Base-by-base conservation (phyloP, 2,797 vertebrate genomes). In the Nyctibius grandis region DNA sequence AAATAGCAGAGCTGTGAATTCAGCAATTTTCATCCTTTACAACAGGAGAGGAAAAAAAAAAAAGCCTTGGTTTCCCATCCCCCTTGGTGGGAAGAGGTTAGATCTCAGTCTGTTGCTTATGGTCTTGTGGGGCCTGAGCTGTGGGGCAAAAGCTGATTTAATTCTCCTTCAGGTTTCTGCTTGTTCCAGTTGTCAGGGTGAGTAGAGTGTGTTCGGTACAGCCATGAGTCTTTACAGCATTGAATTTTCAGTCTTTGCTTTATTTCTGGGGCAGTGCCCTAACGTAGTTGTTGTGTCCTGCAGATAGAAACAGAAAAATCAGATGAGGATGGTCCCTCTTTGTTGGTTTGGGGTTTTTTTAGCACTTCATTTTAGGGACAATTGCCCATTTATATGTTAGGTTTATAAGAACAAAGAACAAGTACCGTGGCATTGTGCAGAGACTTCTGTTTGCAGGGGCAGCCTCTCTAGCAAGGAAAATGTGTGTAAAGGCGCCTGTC, bases 1-100 rank as follows among this genome's bases (percentile, higher is more conserved):
- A 56, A 96, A 91, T 38, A 93, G 91, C 87, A 64, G 87, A 82
- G 93, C 94, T 95, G 92, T 97, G 89, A 91, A 92, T 94, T 90
- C 93, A 95, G 93, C 91, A 54, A 15, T 93, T 96, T 88, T 59
- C 81, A 42, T 91, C 93, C 64, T 89, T 74, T 65, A 87, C 64
- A 81, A 94, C 67, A 21, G 76, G 76, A 15, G 18, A 1, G 3
- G 17, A 2, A 2, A 0, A 11, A 9, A 10, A 44, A 38, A 36
- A 20, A 13, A 7, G 20, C 56, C 45, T 70, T 51, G 29, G 5
- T 74, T 94, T 94, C 64, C 77, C 84, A 78, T 95, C 91, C 78
- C 54, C 90, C 9, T 8, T n/a, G n/a, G 15, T 67, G 77, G 70
- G 38, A 54, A 89, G 53, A 77, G 60, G 70, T 63, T 63, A 53